Conservation (phyloP, 2,113 vertebrate species). For the Falcunculus frontatus region DNA sequence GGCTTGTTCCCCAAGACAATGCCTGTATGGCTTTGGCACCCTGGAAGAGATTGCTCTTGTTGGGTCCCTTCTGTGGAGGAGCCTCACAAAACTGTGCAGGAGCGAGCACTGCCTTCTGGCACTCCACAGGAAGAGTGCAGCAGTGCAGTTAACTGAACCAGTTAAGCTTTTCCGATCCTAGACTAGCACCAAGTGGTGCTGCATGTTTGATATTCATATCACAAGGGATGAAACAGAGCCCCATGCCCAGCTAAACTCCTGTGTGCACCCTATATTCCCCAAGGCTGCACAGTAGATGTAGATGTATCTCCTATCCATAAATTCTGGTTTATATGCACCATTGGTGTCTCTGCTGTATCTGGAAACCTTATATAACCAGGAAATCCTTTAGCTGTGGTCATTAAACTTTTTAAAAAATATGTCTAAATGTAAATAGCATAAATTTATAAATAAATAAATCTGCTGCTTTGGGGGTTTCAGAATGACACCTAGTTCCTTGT, state of each 20-base stretch:
- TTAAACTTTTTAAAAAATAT: not conserved
- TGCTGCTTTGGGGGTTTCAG: not conserved
- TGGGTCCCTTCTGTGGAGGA: not conserved
- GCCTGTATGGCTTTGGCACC: not conserved
- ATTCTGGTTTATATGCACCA: not conserved
- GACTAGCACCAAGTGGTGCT: not conserved
- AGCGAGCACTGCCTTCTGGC: not conserved
- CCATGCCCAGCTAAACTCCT: not conserved
- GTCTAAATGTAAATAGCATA: not conserved
- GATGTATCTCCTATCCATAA: not conserved
- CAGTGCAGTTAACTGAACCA: not conserved
- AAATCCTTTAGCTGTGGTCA: not conserved
- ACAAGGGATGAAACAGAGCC: not conserved
- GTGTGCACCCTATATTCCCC: not conserved
- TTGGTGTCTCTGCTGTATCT: not conserved
- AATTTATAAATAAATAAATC: not conserved
- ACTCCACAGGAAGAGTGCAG: fast-evolving
- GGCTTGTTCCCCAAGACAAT: not conserved
- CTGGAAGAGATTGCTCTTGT: not conserved
- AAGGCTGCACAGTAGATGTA: not conserved
- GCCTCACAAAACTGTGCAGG: not conserved
- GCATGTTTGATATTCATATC: not conserved
- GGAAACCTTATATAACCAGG: not conserved
- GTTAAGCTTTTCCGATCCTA: not conserved
- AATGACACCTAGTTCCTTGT: not conserved